Evolutionary conservation across 2,113 vertebrate genomes (phyloP).

Genomic region (Ginglymostoma cirratum): DNA sequence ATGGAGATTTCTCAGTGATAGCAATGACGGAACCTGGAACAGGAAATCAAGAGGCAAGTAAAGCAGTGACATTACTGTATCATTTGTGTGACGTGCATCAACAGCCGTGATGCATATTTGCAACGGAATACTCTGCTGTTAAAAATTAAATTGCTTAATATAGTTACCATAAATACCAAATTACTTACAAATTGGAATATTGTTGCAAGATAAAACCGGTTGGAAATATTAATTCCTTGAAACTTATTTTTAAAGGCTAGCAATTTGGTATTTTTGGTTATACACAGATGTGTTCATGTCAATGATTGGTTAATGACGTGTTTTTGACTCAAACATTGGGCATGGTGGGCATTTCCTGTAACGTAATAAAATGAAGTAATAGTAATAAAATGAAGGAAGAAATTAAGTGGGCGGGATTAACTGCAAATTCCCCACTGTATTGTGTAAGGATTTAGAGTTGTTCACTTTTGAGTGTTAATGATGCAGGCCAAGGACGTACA

Average conservation of each 20-base stretch:
- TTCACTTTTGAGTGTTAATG: not conserved
- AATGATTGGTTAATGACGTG: not conserved
- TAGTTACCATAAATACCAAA: not conserved
- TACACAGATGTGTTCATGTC: not conserved
- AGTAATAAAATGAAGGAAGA: not conserved
- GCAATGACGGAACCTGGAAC: constrained; percentile 77
- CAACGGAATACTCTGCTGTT: not conserved
- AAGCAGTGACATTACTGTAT: not conserved
- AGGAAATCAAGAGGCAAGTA: constrained; percentile 83
- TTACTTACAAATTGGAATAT: not conserved
- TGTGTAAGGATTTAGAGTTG: not conserved
- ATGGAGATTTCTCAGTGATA: constrained; percentile 90
- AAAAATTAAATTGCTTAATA: too few species aligned
- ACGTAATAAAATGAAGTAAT: too few species aligned
- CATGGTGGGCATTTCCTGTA: not conserved
- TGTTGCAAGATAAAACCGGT: not conserved
- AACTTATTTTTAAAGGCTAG: not conserved
- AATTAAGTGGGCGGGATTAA: not conserved
- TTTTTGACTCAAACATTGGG: not conserved
- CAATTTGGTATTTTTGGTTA: not conserved
- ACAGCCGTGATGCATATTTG: not conserved
- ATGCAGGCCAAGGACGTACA: not conserved
- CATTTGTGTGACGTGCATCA: not conserved
- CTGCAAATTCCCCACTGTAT: not conserved
- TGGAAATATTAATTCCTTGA: not conserved